Evolutionary conservation across 37 sponge, comb jelly and placozoan genomes (phyloP), one percentile per base, ranked within the genome.

Genomic region (Chondrilla cf. caribensis): DNA sequence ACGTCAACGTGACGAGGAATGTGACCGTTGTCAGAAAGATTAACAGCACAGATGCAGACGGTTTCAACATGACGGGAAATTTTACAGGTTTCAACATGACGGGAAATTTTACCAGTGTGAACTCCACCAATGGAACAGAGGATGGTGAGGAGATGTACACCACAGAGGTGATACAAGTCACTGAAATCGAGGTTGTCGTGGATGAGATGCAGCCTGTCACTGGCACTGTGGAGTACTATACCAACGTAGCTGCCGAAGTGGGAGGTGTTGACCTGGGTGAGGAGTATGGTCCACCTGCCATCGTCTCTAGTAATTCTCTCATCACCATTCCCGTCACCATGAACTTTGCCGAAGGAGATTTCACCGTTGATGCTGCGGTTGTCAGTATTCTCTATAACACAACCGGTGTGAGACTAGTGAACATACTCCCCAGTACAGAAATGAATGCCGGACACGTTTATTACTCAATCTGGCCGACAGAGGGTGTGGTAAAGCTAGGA

Each of bases 251-350:
- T 15, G 85, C 92, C 54, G 60, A 25, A 24, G 26, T 91, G 24
- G 88, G 92, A 38, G 88, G 87, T 55, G 65, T 84, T 8, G 92
- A 91, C 38, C 32, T 92, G 31, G 84, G 84, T 39, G 44, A 19
- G 19, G 62, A 72, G 41, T 25, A 2, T 38, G 78, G 54, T 38
- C 65, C 55, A n/a, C 78, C 66, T 4, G 15, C 37, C 7, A n/a
- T n/a, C n/a, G 41, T 78, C 2, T 21, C 29, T 18, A 40, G 3
- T 0, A 68, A 58, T 3, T 25, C 31, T n/a, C 21, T 71, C 2
- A 51, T 68, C 18, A 39, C n/a, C 17, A 60, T 91, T 41, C 82
- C 78, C 0, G 41, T 91, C 5, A 82, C 71, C 55, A 8, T 87
- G 39, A 91, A 91, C 66, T 70, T 58, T 21, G 83, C 77, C 19